These are phyloP conservation scores for Chironomus riparius DNA, from an alignment of 2,888 invertebrate species.

Conservation along the genomic window DNA sequence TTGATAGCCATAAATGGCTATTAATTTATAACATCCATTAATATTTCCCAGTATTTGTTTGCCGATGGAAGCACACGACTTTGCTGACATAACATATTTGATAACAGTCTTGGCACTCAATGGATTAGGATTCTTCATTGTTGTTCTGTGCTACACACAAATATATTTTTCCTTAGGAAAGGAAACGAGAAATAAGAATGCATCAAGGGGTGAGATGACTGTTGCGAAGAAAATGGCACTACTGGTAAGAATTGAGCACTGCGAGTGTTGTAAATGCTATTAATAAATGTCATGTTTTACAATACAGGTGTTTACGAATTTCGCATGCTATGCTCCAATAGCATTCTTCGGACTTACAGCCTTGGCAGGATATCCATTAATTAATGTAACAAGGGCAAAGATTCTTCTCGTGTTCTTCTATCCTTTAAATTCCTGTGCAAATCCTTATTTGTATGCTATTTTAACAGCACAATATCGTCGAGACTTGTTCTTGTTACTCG, in stretches of 20 bases:
- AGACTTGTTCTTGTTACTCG: slow-evolving; percentile 59
- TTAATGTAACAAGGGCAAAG: slow-evolving; percentile 71
- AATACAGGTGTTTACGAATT: slow-evolving; percentile 59
- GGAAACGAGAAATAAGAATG: slow-evolving; percentile 46
- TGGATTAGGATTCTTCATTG: slow-evolving; percentile 71
- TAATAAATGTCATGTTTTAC: background rate
- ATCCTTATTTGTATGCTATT: slow-evolving; percentile 87
- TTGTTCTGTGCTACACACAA: slow-evolving; percentile 75
- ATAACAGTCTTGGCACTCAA: slow-evolving; percentile 64
- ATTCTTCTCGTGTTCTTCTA: slow-evolving; percentile 83
- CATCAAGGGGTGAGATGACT: slow-evolving; percentile 53
- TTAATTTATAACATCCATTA: too few species aligned
- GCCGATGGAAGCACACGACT: slow-evolving; percentile 69
- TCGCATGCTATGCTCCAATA: slow-evolving; percentile 79
- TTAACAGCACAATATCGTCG: slow-evolving; percentile 77
- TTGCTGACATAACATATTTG: slow-evolving; percentile 64
- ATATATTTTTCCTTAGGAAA: slow-evolving; percentile 74
- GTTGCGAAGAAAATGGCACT: slow-evolving; percentile 86
- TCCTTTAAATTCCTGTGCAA: slow-evolving; percentile 84
- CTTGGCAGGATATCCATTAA: slow-evolving; percentile 70
- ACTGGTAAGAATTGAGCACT: slow-evolving; percentile 52
- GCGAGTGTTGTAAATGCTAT: background rate
- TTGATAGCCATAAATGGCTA: too few species aligned
- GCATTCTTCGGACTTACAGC: slow-evolving; percentile 84
- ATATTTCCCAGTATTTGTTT: slow-evolving; percentile 60